Evolutionary conservation across 2,888 invertebrate species (phyloP).

Genomic region (Blera fallax): DNA sequence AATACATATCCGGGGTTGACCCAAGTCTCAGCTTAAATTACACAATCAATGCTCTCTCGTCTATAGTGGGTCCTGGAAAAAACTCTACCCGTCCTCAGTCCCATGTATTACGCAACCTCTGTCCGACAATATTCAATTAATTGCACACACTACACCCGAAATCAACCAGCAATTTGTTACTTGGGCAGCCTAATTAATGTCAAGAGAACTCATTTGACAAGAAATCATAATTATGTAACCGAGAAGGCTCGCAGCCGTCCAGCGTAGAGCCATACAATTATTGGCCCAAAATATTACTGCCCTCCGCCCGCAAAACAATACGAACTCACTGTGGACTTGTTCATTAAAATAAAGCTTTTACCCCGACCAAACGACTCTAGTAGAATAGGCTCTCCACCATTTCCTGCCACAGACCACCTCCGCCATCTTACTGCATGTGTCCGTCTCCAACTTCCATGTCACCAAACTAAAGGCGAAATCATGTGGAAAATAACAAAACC

Average conservation of each 20-base stretch:
- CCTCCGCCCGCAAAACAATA: background rate
- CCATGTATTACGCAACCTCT: background rate
- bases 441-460: slow-evolving; percentile 19
- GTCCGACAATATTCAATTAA: background rate
- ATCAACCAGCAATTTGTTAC: background rate
- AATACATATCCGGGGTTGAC: no score
- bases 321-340: background rate
- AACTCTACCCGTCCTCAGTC: background rate
- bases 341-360: slow-evolving; percentile 20
- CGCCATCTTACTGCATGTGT: background rate
- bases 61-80: no score
- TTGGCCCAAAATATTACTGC: background rate
- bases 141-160: background rate
- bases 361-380: background rate
- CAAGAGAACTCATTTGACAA: slow-evolving; percentile 6
- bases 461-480: slow-evolving; percentile 40
- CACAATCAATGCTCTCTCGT: no score
- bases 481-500: slow-evolving; percentile 69
- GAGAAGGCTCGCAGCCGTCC: background rate
- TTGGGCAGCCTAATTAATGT: slow-evolving; percentile 2
- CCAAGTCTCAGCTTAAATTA: no score
- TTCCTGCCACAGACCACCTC: background rate
- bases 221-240: slow-evolving; percentile 13
- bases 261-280: background rate
- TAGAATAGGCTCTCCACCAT: background rate